Percentiles rank a stretch among this genome's conserved stretches.
Conservation (phyloP, 2,888 invertebrate genomes). For the Heliconius charithonia region DNA sequence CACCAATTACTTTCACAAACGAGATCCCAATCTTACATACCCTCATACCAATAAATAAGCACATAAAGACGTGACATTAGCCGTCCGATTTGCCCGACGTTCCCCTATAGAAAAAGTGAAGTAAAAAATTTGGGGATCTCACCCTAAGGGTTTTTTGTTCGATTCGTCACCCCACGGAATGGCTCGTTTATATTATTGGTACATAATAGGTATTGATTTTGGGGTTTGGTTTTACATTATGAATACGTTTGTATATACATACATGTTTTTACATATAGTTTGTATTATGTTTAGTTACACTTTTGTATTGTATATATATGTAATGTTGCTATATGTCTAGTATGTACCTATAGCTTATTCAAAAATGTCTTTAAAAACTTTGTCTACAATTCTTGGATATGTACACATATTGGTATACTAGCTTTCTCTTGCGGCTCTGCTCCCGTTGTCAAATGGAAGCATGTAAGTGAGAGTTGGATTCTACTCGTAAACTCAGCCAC, state of each 20-base stretch:
- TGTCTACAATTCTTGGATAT: background rate
- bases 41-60: slow-evolving; percentile 61
- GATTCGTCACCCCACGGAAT: slow-evolving; percentile 64
- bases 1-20: slow-evolving; percentile 18
- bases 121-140: slow-evolving; percentile 65
- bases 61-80: slow-evolving; percentile 66
- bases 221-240: slow-evolving; percentile 48
- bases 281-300: background rate
- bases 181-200: slow-evolving; percentile 65
- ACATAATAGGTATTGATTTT: slow-evolving; percentile 73
- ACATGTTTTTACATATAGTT: background rate
- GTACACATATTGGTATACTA: background rate
- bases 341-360: too few relatives aligned
- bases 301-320: slow-evolving; percentile 3
- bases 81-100: slow-evolving; percentile 58
- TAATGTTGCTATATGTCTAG: background rate
- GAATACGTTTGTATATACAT: slow-evolving; percentile 10
- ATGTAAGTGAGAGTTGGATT: background rate
- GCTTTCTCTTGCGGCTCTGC: background rate
- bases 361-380: too few relatives aligned
- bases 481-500: too few relatives aligned
- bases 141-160: slow-evolving; percentile 63
- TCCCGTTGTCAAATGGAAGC: background rate
- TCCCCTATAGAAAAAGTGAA: slow-evolving; percentile 49
- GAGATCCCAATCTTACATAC: slow-evolving; percentile 41